Conservation (phyloP, 2,113 vertebrate species). For the Chrysochloris asiatica region DNA sequence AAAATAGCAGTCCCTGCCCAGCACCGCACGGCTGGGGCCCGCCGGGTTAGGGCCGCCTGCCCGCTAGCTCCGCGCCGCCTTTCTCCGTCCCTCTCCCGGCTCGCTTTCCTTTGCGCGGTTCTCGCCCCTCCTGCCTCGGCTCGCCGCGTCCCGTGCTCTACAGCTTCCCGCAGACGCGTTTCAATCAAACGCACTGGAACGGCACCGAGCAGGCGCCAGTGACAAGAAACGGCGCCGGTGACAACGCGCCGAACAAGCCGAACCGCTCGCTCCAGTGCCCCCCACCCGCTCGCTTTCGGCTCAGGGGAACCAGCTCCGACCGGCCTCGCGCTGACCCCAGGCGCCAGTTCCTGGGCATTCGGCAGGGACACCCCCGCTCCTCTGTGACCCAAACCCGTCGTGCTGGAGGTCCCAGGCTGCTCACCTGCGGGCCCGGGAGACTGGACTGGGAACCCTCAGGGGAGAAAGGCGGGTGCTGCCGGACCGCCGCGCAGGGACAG, state of each 20-base stretch:
- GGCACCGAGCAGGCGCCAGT: conserved; percentile 32
- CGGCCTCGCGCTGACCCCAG: fast-evolving
- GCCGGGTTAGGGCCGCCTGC: no score
- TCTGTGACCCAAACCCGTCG: fast-evolving
- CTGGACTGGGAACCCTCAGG: neutral
- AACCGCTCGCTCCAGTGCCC: neutral
- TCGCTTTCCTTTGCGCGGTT: no score
- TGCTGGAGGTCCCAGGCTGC: neutral
- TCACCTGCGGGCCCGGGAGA: neutral
- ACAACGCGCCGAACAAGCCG: conserved; percentile 8
- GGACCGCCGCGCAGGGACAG: neutral
- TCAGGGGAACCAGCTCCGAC: no score
- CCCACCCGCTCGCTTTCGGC: neutral
- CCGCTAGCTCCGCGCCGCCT: no score
- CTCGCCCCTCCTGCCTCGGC: neutral
- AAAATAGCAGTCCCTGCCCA: conserved; percentile 71
- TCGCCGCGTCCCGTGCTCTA: neutral
- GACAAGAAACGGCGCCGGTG: neutral
- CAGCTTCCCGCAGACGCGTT: neutral
- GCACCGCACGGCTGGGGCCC: no score
- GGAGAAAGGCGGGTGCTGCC: neutral
- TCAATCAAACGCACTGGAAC: conserved; percentile 49
- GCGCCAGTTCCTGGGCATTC: neutral
- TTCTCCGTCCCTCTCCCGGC: no score
- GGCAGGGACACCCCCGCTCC: neutral